phyloP scores from a whole-genome alignment of 2,113 vertebrate species.

The Charadrius vociferus region DNA sequence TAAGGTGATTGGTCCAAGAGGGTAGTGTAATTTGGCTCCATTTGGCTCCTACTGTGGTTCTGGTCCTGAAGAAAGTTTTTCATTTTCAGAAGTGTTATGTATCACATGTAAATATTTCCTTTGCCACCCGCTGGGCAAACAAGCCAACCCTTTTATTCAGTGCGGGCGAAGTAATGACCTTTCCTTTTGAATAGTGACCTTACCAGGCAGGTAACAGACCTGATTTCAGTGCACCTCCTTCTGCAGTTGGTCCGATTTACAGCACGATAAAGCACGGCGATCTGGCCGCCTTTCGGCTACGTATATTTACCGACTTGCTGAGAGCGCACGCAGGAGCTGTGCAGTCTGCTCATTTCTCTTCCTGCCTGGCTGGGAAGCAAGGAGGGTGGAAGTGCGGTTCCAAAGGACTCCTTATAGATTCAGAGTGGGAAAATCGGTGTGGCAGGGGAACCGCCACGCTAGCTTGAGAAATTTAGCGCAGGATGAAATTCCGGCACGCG shows the following conservation, averaged over 20 bases:
- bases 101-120: not conserved
- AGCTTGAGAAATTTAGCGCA: not conserved
- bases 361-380: not conserved
- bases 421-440: not conserved
- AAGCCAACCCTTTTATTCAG: not conserved
- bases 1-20: conserved; percentile 73
- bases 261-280: not conserved
- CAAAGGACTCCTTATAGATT: not conserved
- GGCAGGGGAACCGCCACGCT: not conserved
- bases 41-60: not conserved
- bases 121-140: conserved; percentile 13
- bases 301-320: not conserved
- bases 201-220: not conserved
- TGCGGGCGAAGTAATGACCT: not conserved
- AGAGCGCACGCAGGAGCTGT: not conserved
- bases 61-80: not conserved
- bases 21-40: not conserved
- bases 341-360: not conserved
- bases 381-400: not conserved
- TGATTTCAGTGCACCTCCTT: not conserved
- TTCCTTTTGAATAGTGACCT: conserved; percentile 16
- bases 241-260: not conserved
- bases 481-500: not conserved
- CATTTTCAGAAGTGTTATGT: not conserved
- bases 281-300: accelerated